These are phyloP conservation scores for Salminus brasiliensis DNA, from an alignment of 2,113 vertebrate genomes.

Conservation along the genomic window DNA sequence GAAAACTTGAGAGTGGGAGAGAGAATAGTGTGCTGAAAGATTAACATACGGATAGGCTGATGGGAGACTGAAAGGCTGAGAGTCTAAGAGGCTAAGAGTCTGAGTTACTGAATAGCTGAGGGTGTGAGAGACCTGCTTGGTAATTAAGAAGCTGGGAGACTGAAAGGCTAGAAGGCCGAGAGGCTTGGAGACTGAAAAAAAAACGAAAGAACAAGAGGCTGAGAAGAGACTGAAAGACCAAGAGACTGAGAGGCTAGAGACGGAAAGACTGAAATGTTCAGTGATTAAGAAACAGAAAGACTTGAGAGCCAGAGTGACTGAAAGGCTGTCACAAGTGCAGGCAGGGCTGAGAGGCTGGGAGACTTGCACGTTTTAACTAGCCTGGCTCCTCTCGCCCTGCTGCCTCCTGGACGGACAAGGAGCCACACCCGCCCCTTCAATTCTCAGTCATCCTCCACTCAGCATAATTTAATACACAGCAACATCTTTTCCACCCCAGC, in stretches of 20 bases:
- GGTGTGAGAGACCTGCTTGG: too few species aligned
- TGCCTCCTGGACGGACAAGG: slow-evolving; percentile 18
- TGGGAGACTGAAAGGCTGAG: too few species aligned
- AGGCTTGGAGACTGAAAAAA: background rate
- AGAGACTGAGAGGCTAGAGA: background rate
- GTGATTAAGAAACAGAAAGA: background rate
- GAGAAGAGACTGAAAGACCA: background rate
- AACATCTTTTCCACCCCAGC: background rate
- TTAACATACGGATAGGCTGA: background rate
- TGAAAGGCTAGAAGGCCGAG: background rate
- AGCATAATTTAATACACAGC: background rate
- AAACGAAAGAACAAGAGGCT: background rate
- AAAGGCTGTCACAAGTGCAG: slow-evolving; percentile 11
- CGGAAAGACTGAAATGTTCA: slow-evolving; percentile 7
- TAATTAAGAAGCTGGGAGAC: background rate
- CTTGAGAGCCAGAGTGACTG: background rate
- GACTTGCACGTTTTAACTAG: too few species aligned
- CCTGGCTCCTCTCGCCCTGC: background rate
- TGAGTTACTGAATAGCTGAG: too few species aligned
- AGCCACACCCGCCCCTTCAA: background rate
- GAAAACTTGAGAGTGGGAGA: too few species aligned
- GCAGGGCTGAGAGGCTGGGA: background rate
- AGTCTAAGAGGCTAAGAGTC: background rate
- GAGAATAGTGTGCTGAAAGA: background rate
- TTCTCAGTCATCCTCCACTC: slow-evolving; percentile 17